Conservation (phyloP, 2,113 vertebrate genomes). For the Cisticola juncidis region DNA sequence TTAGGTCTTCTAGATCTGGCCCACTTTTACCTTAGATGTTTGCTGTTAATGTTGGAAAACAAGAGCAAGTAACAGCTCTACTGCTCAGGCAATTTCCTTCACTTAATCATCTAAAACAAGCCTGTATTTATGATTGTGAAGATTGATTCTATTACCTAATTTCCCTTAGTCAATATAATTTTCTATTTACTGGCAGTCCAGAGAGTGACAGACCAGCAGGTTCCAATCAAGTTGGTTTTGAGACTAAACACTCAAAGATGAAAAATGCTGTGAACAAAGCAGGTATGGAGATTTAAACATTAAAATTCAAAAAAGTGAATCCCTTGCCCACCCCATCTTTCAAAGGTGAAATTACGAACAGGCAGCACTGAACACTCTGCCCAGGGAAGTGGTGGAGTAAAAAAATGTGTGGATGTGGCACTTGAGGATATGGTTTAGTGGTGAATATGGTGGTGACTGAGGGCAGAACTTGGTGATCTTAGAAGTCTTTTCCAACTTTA, state of each 20-base stretch:
- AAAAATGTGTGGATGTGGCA: background rate
- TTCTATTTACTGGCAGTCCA: background rate
- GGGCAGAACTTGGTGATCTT: background rate
- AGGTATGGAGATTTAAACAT: background rate
- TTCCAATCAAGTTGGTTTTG: background rate
- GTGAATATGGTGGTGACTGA: background rate
- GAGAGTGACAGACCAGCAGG: background rate
- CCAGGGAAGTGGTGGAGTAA: background rate
- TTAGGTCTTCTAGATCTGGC: background rate
- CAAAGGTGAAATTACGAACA: background rate
- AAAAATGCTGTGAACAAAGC: background rate
- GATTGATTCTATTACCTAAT: background rate
- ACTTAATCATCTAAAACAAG: background rate
- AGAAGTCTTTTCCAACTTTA: background rate
- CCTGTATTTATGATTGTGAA: accelerated
- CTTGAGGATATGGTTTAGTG: no score
- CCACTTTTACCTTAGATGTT: background rate
- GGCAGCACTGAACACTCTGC: background rate
- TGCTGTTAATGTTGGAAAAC: background rate
- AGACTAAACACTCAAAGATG: background rate
- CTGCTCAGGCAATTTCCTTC: background rate
- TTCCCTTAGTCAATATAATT: background rate
- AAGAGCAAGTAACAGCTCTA: background rate
- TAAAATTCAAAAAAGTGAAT: background rate
- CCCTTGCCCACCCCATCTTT: accelerated